Evolutionary conservation across 2,888 invertebrate genomes (phyloP).

Genomic region (Tanypteryx hageni): DNA sequence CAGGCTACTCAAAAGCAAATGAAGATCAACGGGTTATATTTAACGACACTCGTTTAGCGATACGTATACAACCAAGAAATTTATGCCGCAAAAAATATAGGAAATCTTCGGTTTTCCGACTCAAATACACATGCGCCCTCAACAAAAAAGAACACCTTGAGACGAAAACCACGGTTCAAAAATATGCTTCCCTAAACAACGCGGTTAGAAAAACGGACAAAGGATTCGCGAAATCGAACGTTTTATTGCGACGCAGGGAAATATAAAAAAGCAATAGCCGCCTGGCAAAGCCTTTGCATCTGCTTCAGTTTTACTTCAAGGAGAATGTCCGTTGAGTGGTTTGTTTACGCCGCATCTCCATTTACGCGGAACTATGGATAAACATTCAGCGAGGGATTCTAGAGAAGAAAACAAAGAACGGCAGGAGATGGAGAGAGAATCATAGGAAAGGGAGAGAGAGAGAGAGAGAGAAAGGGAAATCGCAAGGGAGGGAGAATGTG

Average conservation of each 20-base stretch:
- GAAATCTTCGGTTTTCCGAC: too few relatives aligned
- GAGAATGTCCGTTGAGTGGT: background rate
- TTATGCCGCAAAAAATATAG: too few relatives aligned
- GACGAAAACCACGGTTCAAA: background rate
- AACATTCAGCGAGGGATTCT: background rate
- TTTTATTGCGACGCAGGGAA: background rate
- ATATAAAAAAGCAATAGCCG: background rate
- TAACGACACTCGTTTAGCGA: too few relatives aligned
- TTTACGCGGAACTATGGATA: background rate
- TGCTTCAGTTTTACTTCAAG: background rate
- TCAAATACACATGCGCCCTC: too few relatives aligned
- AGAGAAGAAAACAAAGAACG: background rate
- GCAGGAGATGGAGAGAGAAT: background rate
- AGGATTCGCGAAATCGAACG: background rate
- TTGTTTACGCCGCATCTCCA: conserved; percentile 38
- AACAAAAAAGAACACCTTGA: too few relatives aligned
- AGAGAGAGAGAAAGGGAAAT: background rate
- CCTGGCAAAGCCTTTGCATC: conserved; percentile 17
- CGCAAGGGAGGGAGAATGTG: background rate
- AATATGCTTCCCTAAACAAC: background rate
- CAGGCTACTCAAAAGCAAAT: too few relatives aligned
- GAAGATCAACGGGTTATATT: too few relatives aligned
- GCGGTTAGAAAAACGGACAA: background rate
- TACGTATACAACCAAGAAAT: too few relatives aligned
- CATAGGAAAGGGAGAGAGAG: background rate